Evolutionary conservation across 2,113 vertebrate genomes (phyloP).

Genomic region (Alexandromys fortis): DNA sequence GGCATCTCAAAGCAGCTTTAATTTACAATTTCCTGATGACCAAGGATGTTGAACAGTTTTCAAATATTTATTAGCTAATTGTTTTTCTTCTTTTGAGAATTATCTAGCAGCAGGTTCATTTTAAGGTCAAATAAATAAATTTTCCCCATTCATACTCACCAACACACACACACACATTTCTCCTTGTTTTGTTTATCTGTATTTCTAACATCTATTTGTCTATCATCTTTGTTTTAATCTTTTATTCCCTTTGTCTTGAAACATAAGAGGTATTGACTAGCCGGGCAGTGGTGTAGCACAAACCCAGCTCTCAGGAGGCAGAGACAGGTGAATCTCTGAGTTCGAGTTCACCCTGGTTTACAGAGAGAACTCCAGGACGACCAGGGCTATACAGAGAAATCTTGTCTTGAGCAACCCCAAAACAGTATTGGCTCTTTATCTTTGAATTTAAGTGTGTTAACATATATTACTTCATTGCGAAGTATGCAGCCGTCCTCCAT

Average conservation of each 20-base stretch:
- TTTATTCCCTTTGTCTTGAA: background rate
- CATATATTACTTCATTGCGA: background rate
- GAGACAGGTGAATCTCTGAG: no score
- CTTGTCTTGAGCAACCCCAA: background rate
- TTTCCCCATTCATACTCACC: background rate
- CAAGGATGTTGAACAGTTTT: background rate
- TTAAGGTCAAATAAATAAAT: background rate
- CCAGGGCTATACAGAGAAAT: background rate
- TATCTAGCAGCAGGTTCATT: background rate
- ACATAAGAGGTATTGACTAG: background rate
- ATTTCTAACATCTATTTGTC: background rate
- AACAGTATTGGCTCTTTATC: background rate
- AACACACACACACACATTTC: background rate
- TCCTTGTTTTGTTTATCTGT: background rate
- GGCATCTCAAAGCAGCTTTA: background rate
- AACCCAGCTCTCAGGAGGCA: no score
- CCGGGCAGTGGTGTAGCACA: no score
- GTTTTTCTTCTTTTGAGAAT: background rate
- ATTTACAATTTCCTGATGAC: background rate
- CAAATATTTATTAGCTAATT: background rate
- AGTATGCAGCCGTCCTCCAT: background rate
- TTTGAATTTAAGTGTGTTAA: background rate
- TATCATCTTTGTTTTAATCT: background rate
- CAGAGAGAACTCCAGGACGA: no score
- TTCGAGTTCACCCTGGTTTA: no score